Evolutionary conservation across 1,140 invertebrate genomes (phyloP), one percentile per base, ranked within the genome.

Genomic region (Notospermus geniculatus): DNA sequence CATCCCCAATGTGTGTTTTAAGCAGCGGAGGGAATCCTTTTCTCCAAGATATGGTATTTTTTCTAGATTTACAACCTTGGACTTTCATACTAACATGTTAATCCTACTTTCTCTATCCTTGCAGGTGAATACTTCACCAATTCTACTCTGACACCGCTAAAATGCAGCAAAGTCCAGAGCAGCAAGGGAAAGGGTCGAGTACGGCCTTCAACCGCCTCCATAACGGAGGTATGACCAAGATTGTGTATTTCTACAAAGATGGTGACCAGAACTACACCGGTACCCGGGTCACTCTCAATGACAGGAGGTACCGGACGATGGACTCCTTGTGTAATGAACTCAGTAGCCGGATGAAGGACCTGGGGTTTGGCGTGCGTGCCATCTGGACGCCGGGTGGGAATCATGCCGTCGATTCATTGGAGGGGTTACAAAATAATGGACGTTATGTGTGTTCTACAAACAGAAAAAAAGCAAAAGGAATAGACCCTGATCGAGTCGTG

Each of bases 221-320:
- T 27, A 50, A 74, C 9, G 61, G 66, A 11, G 41, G 60, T 45
- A 54, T 65, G 32, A 68, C 74, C 2, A 78, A 78, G 62, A 74
- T 60, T 19, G 75, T 75, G 53, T 74, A 69, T 57, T 79, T 79
- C 54, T 79, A 73, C 63, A 71, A 76, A 58, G 77, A 79, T 64
- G 62, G 71, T 54, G 74, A 79, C 60, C 69, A 69, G n/a, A 65
- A 62, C 22, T 74, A 71, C 57, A 54, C 50, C 25, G 70, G 66
- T n/a, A 52, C 76, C 11, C 74, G 71, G 59, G 27, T 77, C 15
- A 69, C 73, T 4, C 66, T 78, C 32, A 67, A 76, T 68, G 69
- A 71, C 9, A 68, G 61, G 54, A 63, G 63, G 27, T 73, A 78
- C 52, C 69, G 66, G 29, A 70, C 65, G 27, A 50, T 78, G 28